Conservation (phyloP, 2,797 vertebrate genomes). For the Squalus acanthias region DNA sequence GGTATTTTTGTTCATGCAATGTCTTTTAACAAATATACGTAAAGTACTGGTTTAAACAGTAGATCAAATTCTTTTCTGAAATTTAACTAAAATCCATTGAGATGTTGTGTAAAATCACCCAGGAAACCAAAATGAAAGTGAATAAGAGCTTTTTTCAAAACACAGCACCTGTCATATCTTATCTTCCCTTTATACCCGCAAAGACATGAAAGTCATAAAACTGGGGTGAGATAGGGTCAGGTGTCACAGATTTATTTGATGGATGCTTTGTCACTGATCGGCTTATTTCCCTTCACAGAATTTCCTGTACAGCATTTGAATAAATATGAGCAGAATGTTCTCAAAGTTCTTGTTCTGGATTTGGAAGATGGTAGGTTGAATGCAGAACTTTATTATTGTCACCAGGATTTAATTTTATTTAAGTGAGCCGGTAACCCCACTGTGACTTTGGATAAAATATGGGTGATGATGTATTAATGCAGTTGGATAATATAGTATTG, state of each 20-base stretch:
- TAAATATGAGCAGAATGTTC: slow-evolving; percentile 52
- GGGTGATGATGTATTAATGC: slow-evolving; percentile 45
- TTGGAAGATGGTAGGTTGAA: slow-evolving; percentile 49
- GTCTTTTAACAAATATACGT: neutral
- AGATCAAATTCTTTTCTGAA: neutral
- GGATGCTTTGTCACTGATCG: slow-evolving; percentile 57
- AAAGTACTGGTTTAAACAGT: neutral
- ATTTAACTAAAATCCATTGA: neutral
- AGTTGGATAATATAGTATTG: neutral
- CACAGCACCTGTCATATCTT: slow-evolving; percentile 69
- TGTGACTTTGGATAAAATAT: slow-evolving; percentile 49
- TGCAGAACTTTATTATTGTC: slow-evolving; percentile 47
- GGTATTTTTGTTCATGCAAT: neutral
- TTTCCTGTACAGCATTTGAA: slow-evolving; percentile 49
- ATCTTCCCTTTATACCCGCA: slow-evolving; percentile 70
- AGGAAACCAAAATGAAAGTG: slow-evolving; percentile 56
- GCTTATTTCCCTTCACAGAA: slow-evolving; percentile 49
- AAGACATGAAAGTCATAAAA: slow-evolving; percentile 75
- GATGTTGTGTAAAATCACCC: neutral
- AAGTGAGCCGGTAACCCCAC: neutral
- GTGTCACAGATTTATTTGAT: slow-evolving; percentile 55
- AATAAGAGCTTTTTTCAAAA: slow-evolving; percentile 61
- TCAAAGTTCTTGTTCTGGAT: slow-evolving; percentile 42
- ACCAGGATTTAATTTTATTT: slow-evolving; percentile 5
- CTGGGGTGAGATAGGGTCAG: slow-evolving; percentile 58